Percentiles rank a stretch among this genome's conserved stretches.
phyloP scores from a whole-genome alignment of 2,113 vertebrate genomes.

The Cervus canadensis region DNA sequence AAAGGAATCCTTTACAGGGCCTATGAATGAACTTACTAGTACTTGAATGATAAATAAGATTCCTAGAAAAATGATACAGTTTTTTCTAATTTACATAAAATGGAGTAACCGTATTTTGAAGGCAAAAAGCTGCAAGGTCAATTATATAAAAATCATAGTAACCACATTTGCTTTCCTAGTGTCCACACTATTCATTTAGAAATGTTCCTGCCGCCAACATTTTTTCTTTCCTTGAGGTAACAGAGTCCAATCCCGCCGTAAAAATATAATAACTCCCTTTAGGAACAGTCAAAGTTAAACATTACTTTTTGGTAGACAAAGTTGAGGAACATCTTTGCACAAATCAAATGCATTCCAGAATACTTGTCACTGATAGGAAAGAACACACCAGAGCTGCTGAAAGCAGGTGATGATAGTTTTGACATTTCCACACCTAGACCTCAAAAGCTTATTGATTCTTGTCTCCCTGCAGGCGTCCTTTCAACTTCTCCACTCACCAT shows the following conservation, averaged over 20 bases:
- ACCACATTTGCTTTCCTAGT: background rate
- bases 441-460: background rate
- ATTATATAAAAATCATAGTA: background rate
- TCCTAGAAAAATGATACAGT: background rate
- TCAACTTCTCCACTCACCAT: background rate
- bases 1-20: background rate
- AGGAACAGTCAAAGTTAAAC: background rate
- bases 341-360: constrained; percentile 23
- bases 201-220: background rate
- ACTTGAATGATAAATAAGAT: background rate
- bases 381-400: background rate
- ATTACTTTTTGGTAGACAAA: background rate
- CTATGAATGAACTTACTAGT: background rate
- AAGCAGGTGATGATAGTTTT: constrained; percentile 6
- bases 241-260: background rate
- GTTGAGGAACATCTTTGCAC: background rate
- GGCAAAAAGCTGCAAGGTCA: background rate
- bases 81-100: background rate
- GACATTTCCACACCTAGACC: background rate
- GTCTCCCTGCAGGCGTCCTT: constrained; percentile 27
- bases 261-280: background rate
- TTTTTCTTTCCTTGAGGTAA: background rate
- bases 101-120: background rate
- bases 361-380: background rate
- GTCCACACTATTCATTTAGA: background rate